A percentile compares a stretch with the other conserved stretches of the same genome.
Evolutionary conservation across 2,797 vertebrate species (phyloP).

Genomic region (Enteromius paludinosus): DNA sequence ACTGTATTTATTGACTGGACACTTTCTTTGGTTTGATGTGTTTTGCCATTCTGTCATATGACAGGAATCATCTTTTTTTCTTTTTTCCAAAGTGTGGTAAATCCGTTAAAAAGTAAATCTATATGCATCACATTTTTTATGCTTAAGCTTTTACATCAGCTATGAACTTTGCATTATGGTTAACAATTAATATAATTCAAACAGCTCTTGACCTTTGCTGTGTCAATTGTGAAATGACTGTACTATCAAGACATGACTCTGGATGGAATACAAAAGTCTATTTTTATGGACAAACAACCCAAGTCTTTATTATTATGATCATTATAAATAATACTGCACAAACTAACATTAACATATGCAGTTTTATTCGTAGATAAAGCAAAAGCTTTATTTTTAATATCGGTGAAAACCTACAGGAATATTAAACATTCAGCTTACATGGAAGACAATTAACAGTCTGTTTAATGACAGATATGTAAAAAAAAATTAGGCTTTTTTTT

Average conservation of each 20-base stretch:
- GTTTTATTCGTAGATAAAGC: background rate
- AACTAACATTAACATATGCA: background rate
- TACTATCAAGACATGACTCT: constrained; percentile 18
- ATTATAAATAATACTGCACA: background rate
- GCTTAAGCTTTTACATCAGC: background rate
- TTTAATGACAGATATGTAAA: background rate
- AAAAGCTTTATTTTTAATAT: background rate
- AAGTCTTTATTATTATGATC: constrained; percentile 2
- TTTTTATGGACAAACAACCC: background rate
- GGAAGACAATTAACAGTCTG: background rate
- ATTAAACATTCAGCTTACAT: constrained; percentile 2
- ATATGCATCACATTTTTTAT: background rate
- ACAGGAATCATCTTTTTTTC: constrained; percentile 34
- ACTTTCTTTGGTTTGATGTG: constrained; percentile 45
- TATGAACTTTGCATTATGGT: constrained; percentile 10
- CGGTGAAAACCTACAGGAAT: background rate
- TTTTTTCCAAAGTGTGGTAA: background rate
- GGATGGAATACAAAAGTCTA: constrained; percentile 17
- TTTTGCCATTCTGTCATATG: constrained; percentile 48
- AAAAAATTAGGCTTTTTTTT: background rate
- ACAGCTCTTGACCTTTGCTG: constrained; percentile 25
- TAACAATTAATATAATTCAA: constrained; percentile 35
- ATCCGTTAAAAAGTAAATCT: background rate
- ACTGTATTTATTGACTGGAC: constrained; percentile 66
- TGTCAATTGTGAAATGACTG: constrained; percentile 11